Percentiles rank a stretch among this genome's conserved stretches.
Evolutionary conservation across 2,797 vertebrate species (phyloP).

Genomic region (Sebastes paucispinis): DNA sequence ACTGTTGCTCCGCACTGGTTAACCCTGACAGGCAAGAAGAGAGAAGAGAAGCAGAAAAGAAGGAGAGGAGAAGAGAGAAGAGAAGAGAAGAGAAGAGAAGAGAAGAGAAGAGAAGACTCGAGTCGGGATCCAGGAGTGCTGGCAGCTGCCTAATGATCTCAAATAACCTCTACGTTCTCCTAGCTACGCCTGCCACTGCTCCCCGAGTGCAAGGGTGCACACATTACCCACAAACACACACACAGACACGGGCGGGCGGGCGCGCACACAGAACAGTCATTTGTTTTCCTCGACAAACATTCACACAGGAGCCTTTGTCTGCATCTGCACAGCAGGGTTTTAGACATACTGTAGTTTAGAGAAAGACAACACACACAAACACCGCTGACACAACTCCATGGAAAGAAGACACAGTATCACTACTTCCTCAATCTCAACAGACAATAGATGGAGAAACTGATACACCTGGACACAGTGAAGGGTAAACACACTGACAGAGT

Average conservation of each 20-base stretch:
- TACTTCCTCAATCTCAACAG: constrained; percentile 44
- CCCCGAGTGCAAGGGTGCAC: constrained; percentile 71
- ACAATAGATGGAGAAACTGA: constrained; percentile 43
- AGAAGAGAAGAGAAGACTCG: constrained; percentile 24
- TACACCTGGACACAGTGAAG: constrained; percentile 25
- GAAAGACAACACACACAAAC: constrained; percentile 52
- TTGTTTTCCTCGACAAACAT: constrained; percentile 77
- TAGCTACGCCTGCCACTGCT: constrained; percentile 77
- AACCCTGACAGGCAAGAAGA: constrained; percentile 49
- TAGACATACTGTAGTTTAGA: constrained; percentile 53
- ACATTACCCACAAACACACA: constrained; percentile 42
- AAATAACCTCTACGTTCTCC: constrained; percentile 80
- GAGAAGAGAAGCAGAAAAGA: constrained; percentile 25
- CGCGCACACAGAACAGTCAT: constrained; percentile 64
- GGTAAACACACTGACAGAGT: constrained; percentile 6
- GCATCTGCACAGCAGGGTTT: constrained; percentile 60
- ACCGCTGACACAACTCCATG: constrained; percentile 32
- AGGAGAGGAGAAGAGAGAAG: constrained; percentile 4
- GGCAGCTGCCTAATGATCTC: constrained; percentile 84
- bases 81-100: constrained; percentile 3
- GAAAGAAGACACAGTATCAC: constrained; percentile 22
- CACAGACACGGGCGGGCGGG: neutral
- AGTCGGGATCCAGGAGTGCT: constrained; percentile 64
- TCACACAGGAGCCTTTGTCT: constrained; percentile 80
- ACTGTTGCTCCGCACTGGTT: constrained; percentile 73